Base-by-base conservation (phyloP, 2,113 vertebrate species). In the Sylvia atricapilla region DNA sequence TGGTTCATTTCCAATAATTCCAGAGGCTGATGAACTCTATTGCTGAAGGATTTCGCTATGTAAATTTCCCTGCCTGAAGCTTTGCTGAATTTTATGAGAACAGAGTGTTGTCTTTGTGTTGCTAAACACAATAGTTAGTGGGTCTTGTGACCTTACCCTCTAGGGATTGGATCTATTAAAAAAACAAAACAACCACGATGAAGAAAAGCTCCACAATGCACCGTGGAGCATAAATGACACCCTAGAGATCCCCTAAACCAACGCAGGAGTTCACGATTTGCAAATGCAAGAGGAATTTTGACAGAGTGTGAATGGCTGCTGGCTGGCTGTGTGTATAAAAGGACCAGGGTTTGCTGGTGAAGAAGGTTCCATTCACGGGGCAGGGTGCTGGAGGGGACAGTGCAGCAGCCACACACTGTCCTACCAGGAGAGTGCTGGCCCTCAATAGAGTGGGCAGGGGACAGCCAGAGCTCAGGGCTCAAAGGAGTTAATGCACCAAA, bases 231-330 rank as follows among this genome's bases (percentile, higher is more conserved):
- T 66, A 97, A 98, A 98, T 83, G 81, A 97, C 83, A 76, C 96
- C 91, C 95, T 30, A 59, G 97, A 98, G 96, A 97, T 94, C 93
- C 91, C 78, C 78, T 95, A 96, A 97, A 97, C 88, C 94, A 97
- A 96, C 97, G 88, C 67, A 82, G 76, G 81, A 80, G 85, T 41
- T 93, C 88, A 96, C 91, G 98, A 89, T 88, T 95, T 96, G 86
- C 76, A 95, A 95, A 70, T 93, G 89, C 92, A 70, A 95, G 95
- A 81, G 63, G 95, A 90, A 91, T 95, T 95, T 92, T 85, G 96
- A 95, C 76, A 62, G 78, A 89, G 76, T 78, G 55, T 97, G 97
- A 97, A 98, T 85, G 76, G 87, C 77, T 76, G 69, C 68, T 76
- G 86, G 49, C 60, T 84, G 84, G 94, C 92, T 85, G 95, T 66